Evolutionary conservation across 64 coral and sea anemone species (phyloP).

Genomic region (Actinia equina): DNA sequence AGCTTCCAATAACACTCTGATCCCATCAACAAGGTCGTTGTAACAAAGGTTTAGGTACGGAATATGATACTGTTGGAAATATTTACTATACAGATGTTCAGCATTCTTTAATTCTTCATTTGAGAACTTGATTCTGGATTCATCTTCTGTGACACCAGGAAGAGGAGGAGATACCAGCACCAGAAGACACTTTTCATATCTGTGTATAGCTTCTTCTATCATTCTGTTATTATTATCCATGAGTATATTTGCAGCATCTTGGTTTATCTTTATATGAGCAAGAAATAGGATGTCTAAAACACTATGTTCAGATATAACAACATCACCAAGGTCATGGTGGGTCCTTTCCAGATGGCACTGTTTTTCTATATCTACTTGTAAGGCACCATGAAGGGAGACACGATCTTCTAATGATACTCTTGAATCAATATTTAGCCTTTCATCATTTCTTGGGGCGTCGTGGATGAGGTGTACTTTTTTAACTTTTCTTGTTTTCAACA

Average conservation of each 20-base stretch:
- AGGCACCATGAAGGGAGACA: neutral
- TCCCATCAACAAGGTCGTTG: neutral
- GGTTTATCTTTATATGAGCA: neutral
- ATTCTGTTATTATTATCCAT: neutral
- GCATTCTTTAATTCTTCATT: neutral
- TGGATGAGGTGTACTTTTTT: neutral
- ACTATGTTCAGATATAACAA: neutral
- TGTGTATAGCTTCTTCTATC: neutral
- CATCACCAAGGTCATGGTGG: neutral
- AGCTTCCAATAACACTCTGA: neutral
- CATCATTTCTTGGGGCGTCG: neutral
- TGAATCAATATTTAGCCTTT: neutral
- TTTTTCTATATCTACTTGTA: neutral
- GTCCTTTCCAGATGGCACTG: neutral
- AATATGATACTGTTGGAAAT: neutral
- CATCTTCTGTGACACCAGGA: neutral
- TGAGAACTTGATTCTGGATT: neutral
- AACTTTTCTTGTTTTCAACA: neutral
- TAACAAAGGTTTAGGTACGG: neutral
- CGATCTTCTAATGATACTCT: neutral
- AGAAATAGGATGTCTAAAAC: neutral
- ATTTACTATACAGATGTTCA: neutral
- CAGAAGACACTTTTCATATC: neutral
- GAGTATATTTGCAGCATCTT: neutral
- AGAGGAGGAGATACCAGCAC: neutral